These are phyloP conservation scores for Australoheros scitulus DNA, from an alignment of 2,113 vertebrate species.

Conservation along the genomic window DNA sequence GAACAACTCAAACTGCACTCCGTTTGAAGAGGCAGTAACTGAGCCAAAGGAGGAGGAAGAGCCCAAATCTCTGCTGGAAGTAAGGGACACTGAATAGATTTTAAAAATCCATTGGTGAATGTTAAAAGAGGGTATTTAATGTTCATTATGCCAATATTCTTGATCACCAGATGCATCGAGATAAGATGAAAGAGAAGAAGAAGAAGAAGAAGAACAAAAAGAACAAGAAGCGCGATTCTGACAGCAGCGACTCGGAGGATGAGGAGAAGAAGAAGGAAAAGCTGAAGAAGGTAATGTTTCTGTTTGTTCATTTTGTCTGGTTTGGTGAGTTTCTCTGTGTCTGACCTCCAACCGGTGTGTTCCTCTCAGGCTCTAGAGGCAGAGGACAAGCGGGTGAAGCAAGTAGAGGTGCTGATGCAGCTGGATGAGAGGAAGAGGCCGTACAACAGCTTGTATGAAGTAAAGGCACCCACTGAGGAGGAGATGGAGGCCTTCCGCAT, in stretches of 20 bases:
- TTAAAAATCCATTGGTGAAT: neutral
- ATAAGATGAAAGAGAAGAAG: conserved; percentile 91
- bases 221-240: conserved; percentile 85
- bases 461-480: conserved; percentile 93
- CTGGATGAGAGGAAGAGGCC: conserved; percentile 93
- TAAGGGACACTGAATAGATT: conserved; percentile 50
- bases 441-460: conserved; percentile 87
- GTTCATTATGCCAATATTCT: neutral
- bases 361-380: conserved; percentile 88
- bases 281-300: conserved; percentile 87
- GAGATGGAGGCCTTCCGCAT: conserved; percentile 98
- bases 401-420: conserved; percentile 89
- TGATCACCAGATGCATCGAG: conserved; percentile 87
- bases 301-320: neutral
- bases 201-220: conserved; percentile 92
- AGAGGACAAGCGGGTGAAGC: conserved; percentile 91
- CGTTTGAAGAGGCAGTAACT: conserved; percentile 78
- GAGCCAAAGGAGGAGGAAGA: conserved; percentile 76
- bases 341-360: neutral
- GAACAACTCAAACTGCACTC: conserved; percentile 67
- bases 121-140: neutral
- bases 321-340: neutral
- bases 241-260: conserved; percentile 91
- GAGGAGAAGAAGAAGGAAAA: conserved; percentile 94
- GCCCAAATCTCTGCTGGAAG: conserved; percentile 91